Evolutionary conservation across 2,113 vertebrate genomes (phyloP), one percentile per base, ranked within the genome.

Genomic region (Alexandromys fortis): DNA sequence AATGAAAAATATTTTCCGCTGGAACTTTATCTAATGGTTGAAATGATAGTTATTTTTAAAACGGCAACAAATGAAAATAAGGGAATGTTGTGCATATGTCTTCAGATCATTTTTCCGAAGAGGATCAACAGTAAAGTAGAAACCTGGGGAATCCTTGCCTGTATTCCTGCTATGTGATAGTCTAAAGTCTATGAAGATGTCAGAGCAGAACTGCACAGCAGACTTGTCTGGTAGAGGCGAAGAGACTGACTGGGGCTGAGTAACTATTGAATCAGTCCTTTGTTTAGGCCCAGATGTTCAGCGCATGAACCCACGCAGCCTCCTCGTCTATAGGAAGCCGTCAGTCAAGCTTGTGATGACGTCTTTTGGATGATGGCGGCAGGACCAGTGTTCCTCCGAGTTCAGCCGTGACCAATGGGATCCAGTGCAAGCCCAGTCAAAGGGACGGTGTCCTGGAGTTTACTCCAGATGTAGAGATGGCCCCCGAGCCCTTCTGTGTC

Each of bases 211-310:
- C 93, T 33, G 21, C 4, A 49, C 3, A 72, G 58, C 21, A 91
- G 79, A 52, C 67, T 22, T 55, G 75, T 35, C 68, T 49, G 61
- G 26, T 35, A 96, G 49, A 42, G 85, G 35, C 35, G 87, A 79
- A 26, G 85, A 68, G 45, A 90, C 45, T 26, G 10, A 86, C 45
- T 26, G 8, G 82, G 58, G 33, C n/a, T 7, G 61, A 30, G 82
- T 14, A 55, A 83, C 82, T 83, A 58, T 61, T 63, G 24, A 94
- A 96, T 33, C 85, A 68, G n/a, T 12, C 89, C 47, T 65, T 96
- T 82, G 92, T 94, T 92, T 21, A 89, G 7, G n/a, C 93, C 58
- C 96, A 97, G 96, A 94, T 35, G 72, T 4, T 0, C 22, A 95
- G 88, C 96, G 90, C 52, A 52, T 12, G 35, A 92, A 14, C 38